Percentiles rank a stretch among this genome's conserved stretches.
These are phyloP conservation scores for Drosophila sturtevanti DNA, from an alignment of 1,140 invertebrate genomes.

Conservation along the genomic window DNA sequence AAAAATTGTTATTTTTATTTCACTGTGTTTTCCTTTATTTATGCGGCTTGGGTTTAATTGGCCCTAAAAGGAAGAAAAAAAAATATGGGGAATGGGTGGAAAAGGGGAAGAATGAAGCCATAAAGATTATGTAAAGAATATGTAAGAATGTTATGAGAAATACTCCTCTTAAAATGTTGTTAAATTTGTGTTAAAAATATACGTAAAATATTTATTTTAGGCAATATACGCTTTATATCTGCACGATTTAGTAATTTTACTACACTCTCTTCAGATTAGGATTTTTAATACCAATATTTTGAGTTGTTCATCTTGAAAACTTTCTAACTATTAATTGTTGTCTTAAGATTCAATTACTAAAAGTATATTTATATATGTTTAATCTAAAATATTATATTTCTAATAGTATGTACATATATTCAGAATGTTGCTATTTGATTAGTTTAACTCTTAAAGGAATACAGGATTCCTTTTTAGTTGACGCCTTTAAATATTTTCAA, in stretches of 20 bases:
- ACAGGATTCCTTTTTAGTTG: no score
- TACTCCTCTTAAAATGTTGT: slow-evolving; percentile 3
- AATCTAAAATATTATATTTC: no score
- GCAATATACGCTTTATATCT: neutral
- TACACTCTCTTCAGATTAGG: neutral
- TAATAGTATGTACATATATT: no score
- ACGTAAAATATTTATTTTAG: slow-evolving; percentile 4
- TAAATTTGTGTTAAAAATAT: neutral
- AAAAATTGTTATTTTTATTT: slow-evolving; percentile 34
- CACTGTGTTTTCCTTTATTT: slow-evolving; percentile 69
- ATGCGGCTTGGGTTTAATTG: slow-evolving; percentile 70
- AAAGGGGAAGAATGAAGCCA: slow-evolving; percentile 23
- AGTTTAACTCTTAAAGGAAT: no score
- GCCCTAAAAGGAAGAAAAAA: slow-evolving; percentile 41
- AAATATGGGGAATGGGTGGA: neutral
- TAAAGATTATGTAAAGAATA: slow-evolving; percentile 54
- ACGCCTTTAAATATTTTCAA: no score
- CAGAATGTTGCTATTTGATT: no score
- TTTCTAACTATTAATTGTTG: no score
- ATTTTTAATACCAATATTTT: neutral
- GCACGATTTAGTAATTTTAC: neutral
- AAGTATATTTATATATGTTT: no score
- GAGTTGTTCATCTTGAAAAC: no score
- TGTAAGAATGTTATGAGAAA: slow-evolving; percentile 26
- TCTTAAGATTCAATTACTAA: no score